phyloP scores from a whole-genome alignment of 2,888 invertebrate species.

The Melipona beecheii region DNA sequence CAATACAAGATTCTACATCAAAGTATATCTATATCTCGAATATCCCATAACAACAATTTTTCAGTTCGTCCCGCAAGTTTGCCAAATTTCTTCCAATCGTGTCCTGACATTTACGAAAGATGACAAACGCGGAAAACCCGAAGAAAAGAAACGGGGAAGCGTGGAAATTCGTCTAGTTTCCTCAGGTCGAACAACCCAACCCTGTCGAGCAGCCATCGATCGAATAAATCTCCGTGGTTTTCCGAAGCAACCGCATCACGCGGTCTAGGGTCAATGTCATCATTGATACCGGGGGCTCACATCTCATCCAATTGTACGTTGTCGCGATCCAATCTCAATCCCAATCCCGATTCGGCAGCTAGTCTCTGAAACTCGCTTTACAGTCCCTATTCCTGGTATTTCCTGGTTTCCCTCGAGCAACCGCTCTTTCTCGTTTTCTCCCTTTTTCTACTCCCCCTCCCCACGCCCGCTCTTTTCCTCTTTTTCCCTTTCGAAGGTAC shows the following conservation, averaged over 20 bases:
- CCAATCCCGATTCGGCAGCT: slow-evolving; percentile 71
- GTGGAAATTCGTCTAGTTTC: neutral
- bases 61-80: too few species aligned
- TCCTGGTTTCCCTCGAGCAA: slow-evolving; percentile 26
- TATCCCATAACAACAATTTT: neutral
- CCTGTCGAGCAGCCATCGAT: slow-evolving; percentile 65
- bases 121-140: too few species aligned
- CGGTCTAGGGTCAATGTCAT: slow-evolving; percentile 56
- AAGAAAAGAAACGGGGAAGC: neutral
- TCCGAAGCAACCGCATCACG: slow-evolving; percentile 13
- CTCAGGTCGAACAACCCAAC: neutral
- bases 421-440: slow-evolving; percentile 1
- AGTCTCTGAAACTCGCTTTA: slow-evolving; percentile 42
- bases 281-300: slow-evolving; percentile 33
- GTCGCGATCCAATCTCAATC: slow-evolving; percentile 70
- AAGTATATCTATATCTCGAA: too few species aligned
- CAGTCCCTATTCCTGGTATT: slow-evolving; percentile 39
- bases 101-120: neutral
- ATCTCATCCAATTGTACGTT: slow-evolving; percentile 76
- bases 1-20: too few species aligned
- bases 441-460: neutral
- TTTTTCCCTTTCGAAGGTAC: slow-evolving; percentile 12
- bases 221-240: slow-evolving; percentile 73
- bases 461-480: neutral
- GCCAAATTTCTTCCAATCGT: too few species aligned